Conservation (phyloP, 1,140 invertebrate species). For the Venturia canescens region DNA sequence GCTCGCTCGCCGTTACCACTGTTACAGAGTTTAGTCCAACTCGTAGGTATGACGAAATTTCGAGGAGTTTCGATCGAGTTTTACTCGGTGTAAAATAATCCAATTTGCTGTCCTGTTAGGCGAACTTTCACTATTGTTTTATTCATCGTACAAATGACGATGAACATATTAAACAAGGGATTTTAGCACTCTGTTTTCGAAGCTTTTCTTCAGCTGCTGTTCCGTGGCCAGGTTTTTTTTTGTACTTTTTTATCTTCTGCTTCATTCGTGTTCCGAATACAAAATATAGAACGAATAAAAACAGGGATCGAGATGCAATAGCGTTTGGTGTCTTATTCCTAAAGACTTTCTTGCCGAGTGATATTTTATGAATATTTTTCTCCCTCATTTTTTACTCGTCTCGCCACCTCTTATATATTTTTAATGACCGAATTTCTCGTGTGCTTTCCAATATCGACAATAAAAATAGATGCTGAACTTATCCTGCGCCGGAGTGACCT, state of each 20-base stretch:
- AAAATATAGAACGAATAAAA: too few species aligned
- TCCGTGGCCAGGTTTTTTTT: neutral
- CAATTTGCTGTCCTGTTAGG: too few species aligned
- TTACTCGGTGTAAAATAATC: too few species aligned
- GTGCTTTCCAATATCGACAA: conserved; percentile 11
- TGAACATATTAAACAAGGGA: neutral
- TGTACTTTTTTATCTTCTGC: neutral
- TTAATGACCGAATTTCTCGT: conserved; percentile 37
- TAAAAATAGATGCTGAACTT: neutral
- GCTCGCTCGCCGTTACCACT: too few species aligned
- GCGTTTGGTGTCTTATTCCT: too few species aligned
- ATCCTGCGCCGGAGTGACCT: neutral
- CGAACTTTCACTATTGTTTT: too few species aligned
- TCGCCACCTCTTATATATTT: conserved; percentile 34
- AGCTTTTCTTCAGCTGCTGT: neutral
- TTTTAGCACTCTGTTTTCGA: neutral
- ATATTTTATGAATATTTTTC: neutral
- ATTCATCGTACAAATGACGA: too few species aligned
- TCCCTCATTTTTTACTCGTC: neutral
- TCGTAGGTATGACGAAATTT: too few species aligned
- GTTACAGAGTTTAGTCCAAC: too few species aligned
- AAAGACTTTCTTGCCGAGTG: neutral
- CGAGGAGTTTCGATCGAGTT: too few species aligned
- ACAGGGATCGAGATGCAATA: too few species aligned
- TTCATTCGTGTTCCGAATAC: neutral